Evolutionary conservation across 2,888 invertebrate genomes (phyloP), one percentile per base, ranked within the genome.

Genomic region (Amblyteles armatorius): DNA sequence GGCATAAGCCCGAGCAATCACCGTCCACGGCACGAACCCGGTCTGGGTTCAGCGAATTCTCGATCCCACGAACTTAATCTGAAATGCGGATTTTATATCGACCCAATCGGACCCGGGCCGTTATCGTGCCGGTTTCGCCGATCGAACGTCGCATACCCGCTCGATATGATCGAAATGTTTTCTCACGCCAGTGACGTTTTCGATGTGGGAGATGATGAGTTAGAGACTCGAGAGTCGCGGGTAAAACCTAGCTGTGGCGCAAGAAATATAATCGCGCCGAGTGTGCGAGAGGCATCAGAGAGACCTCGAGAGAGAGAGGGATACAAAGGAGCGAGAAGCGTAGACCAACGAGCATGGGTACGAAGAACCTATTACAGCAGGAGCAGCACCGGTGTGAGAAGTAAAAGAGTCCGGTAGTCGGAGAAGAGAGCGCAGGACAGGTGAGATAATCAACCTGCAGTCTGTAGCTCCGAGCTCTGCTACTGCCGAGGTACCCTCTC

Each of bases 361-460:
- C 91, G 90, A 88, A 87, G 91, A 92, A 91, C 91, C 90, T 91
- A 92, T 91, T 92, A 91, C 89, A 92, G 90, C 90, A 88, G 89
- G 88, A 91, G 91, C 91, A 90, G 80, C 83, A 76, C 74, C 78
- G 84, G 74, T 26, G 52, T 40, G 82, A 84, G 79, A 82, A 92
- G 92, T 91, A 92, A 92, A 92, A 91, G 91, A 92, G 91, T 92
- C 90, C 79, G 83, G 90, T 73, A 73, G 80, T 67, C 55, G 80
- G 73, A 78, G 78, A 92, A 91, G 91, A 91, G 92, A 91, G 91
- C 91, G 82, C 81, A 72, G 91, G 92, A 92, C 92, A 92, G 92
- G 91, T 92, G 92, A 92, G 93, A 93, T 93, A 93, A 93, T 92
- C 92, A 93, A 93, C 90, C 92, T 89, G 91, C 90, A 82, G 89